Evolutionary conservation across 2,113 vertebrate genomes (phyloP).

Genomic region (Barnardius zonarius): DNA sequence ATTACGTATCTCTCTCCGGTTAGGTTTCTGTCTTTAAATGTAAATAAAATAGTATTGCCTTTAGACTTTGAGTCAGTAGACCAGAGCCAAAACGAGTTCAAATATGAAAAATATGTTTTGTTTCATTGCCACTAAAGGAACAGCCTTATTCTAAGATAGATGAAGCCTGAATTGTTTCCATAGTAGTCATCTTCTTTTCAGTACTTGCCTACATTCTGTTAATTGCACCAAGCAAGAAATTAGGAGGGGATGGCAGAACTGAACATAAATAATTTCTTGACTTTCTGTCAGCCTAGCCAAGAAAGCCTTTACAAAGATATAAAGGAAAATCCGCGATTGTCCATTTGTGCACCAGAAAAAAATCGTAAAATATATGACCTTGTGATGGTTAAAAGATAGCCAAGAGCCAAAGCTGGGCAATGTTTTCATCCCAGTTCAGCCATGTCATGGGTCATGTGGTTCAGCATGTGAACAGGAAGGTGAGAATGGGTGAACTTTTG

Average conservation of each 20-base stretch:
- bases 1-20: not conserved
- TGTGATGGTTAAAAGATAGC: conserved; percentile 64
- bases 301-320: conserved; percentile 6
- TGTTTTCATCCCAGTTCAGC: conserved; percentile 68
- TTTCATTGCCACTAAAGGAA: not conserved
- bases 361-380: conserved; percentile 51
- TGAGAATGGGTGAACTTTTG: conserved; percentile 89
- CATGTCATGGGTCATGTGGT: conserved; percentile 77
- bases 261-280: not conserved
- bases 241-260: not conserved
- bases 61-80: not conserved
- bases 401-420: conserved; percentile 54
- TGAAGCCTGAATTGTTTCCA: not conserved
- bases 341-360: conserved; percentile 1
- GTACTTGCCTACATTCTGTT: not conserved
- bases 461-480: conserved; percentile 92
- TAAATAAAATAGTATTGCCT: not conserved
- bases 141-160: not conserved
- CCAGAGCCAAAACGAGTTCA: conserved; percentile 31
- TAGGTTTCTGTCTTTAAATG: conserved; percentile 3
- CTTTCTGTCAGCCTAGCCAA: not conserved
- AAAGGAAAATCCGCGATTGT: not conserved
- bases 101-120: conserved; percentile 15
- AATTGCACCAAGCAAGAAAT: not conserved
- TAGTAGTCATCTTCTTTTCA: not conserved